phyloP scores from a whole-genome alignment of 2,113 vertebrate species.

The Gadus chalcogrammus region DNA sequence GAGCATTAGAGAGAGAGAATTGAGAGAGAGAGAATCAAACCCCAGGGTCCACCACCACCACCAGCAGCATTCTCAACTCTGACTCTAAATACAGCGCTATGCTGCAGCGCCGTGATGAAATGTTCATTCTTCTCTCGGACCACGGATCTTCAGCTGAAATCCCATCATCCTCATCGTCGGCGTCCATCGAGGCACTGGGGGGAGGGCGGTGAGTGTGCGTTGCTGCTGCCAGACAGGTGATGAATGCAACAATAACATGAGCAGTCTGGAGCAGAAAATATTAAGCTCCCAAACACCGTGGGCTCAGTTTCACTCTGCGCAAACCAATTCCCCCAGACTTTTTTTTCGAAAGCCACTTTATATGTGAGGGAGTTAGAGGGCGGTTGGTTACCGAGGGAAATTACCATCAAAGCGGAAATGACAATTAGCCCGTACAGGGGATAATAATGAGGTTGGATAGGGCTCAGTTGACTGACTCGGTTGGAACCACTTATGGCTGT shows the following conservation, averaged over 20 bases:
- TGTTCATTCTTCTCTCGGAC: neutral
- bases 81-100: too few species aligned
- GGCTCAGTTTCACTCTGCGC: conserved; percentile 4
- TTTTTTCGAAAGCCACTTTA: conserved; percentile 40
- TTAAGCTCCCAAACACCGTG: neutral
- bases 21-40: neutral
- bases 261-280: neutral
- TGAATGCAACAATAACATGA: conserved; percentile 11
- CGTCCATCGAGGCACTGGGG: neutral
- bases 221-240: conserved; percentile 32
- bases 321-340: neutral
- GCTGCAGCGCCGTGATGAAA: neutral
- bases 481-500: conserved; percentile 27
- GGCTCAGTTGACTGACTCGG: conserved; percentile 19
- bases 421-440: conserved; percentile 43
- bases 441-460: conserved; percentile 53
- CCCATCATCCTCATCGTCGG: neutral
- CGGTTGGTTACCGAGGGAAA: conserved; percentile 52
- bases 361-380: conserved; percentile 47
- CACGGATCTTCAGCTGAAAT: neutral
- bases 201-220: conserved; percentile 40
- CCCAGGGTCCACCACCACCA: too few species aligned
- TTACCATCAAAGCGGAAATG: conserved; percentile 51
- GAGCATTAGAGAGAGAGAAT: neutral
- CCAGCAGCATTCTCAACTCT: too few species aligned